Evolutionary conservation across 2,888 invertebrate genomes (phyloP), one percentile per base, ranked within the genome.

Genomic region (Steromphala cineraria): DNA sequence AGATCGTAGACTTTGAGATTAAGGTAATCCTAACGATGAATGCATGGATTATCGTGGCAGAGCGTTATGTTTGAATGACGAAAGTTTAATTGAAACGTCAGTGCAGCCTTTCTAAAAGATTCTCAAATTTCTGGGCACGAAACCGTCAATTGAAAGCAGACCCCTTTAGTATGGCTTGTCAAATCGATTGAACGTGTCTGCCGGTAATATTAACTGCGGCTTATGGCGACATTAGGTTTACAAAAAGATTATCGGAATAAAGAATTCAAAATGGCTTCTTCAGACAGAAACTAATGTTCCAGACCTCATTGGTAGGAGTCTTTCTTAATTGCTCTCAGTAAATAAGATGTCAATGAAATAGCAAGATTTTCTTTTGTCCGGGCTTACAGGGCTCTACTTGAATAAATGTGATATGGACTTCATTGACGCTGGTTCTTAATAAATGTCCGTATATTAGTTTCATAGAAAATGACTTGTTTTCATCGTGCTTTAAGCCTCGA

Each of bases 91-190:
- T 71, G 71, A 71, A 36, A 31, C 71, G 28, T 36, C 71, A 28
- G 71, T 19, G 3, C 36, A 31, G 40, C 17, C 7, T 71, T 71
- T 71, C 71, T 19, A 31, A 71, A 71, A 71, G 71, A 71, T 71
- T 71, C 71, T 71, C 71, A 19, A 40, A 71, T 71, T 71, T 71
- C 71, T 71, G 31, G 71, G 71, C 71, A 71, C 36, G 71, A 19
- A 19, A 36, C 71, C 19, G 19, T 71, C 36, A 36, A 71, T 31
- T 71, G 40, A 71, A 71, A 36, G 71, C 71, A 40, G 36, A 13
- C 24, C 36, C 67, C 36, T 71, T 71, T 36, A n/a, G 28, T 71
- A 36, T 36, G 36, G 31, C n/a, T 71, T 71, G 71, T 19, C 71
- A 31, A 19, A 71, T 71, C 71, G 71, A 71, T 71, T 71, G 28